Evolutionary conservation across 2,888 invertebrate species (phyloP).

Genomic region (Eupithecia tripunctaria): DNA sequence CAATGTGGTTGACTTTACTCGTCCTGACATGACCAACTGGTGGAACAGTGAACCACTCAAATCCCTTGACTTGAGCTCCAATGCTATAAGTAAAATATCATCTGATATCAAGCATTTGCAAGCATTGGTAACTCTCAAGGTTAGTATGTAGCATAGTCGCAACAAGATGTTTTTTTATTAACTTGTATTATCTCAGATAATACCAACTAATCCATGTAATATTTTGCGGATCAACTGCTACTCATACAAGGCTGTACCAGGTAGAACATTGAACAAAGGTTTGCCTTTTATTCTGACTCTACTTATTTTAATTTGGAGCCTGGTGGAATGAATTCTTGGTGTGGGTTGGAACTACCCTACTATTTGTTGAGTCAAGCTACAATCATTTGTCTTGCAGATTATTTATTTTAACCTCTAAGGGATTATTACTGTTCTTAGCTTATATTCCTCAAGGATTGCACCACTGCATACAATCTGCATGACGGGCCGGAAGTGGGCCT

Average conservation of each 20-base stretch:
- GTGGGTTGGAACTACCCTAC: too few species aligned
- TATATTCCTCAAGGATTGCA: too few species aligned
- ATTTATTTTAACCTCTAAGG: neutral
- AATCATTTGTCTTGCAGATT: neutral
- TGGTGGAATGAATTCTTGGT: too few species aligned
- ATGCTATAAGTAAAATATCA: slow-evolving; percentile 87
- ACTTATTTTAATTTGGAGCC: too few species aligned
- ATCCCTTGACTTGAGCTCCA: slow-evolving; percentile 91
- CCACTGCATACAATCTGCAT: too few species aligned
- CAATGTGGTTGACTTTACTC: slow-evolving; percentile 85
- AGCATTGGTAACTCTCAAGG: slow-evolving; percentile 88
- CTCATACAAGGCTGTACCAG: too few species aligned
- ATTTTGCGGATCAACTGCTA: too few species aligned
- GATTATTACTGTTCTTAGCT: too few species aligned
- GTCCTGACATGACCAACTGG: slow-evolving; percentile 87
- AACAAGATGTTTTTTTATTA: neutral
- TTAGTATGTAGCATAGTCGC: slow-evolving; percentile 63
- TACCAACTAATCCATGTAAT: too few species aligned
- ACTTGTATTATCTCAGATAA: neutral
- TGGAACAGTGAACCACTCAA: slow-evolving; percentile 93
- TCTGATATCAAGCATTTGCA: slow-evolving; percentile 86
- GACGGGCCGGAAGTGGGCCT: too few species aligned
- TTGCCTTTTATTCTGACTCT: too few species aligned
- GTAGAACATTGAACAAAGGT: too few species aligned
- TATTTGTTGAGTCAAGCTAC: neutral